Evolutionary conservation across 2,888 invertebrate species (phyloP).

Genomic region (Perizoma flavofasciatum): DNA sequence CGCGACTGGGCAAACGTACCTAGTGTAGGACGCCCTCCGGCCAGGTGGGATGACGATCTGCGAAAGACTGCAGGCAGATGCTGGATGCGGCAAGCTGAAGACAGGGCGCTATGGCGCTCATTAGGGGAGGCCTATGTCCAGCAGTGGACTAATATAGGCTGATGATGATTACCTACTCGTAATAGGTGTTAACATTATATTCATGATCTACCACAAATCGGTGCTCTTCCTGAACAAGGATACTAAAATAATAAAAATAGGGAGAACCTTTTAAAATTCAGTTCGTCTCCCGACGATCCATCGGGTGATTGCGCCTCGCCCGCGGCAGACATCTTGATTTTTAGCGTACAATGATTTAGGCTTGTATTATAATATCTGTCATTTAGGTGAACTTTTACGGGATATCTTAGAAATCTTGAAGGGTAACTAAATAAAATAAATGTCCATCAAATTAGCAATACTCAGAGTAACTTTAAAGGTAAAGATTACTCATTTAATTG

Average conservation of each 20-base stretch:
- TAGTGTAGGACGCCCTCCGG: no score
- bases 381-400: constrained; percentile 13
- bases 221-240: constrained; percentile 37
- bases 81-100: no score
- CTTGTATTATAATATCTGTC: no score
- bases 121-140: no score
- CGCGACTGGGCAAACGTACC: no score
- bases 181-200: no score
- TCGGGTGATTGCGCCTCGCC: constrained; percentile 63
- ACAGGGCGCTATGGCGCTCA: no score
- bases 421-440: background rate
- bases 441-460: background rate
- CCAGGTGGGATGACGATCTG: no score
- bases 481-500: no score
- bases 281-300: constrained; percentile 55
- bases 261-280: constrained; percentile 63
- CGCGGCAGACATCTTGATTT: constrained; percentile 44
- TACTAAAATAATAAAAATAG: constrained; percentile 49
- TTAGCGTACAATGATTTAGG: constrained; percentile 27
- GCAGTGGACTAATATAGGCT: no score
- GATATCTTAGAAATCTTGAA: constrained; percentile 16
- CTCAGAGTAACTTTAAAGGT: background rate
- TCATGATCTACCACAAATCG: constrained; percentile 32
- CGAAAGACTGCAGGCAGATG: no score
- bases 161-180: no score